phyloP scores from a whole-genome alignment of 2,113 vertebrate genomes.

The Pterophyllum scalare region DNA sequence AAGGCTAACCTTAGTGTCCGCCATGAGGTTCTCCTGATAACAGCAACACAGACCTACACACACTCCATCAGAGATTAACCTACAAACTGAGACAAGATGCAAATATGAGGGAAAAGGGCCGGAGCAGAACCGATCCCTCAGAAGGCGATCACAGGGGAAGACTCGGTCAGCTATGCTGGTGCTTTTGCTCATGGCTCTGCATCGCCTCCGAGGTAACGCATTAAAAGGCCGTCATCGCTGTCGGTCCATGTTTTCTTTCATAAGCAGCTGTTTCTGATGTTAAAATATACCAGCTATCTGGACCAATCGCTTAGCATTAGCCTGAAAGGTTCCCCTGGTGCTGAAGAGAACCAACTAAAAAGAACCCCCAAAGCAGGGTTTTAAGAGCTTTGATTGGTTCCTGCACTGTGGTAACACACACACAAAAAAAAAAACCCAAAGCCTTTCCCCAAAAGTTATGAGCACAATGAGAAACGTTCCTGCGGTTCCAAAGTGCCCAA shows the following conservation, averaged over 20 bases:
- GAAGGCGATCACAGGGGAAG: not conserved
- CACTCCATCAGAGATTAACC: slow-evolving; percentile 33
- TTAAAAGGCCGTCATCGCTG: too few species aligned
- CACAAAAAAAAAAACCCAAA: not conserved
- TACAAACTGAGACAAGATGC: slow-evolving; percentile 11
- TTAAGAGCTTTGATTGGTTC: not conserved
- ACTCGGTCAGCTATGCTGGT: not conserved
- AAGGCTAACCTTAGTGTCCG: not conserved
- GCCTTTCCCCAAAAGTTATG: not conserved
- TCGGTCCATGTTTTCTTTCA: not conserved
- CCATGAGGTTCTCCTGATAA: not conserved
- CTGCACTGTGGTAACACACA: accelerated
- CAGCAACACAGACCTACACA: not conserved
- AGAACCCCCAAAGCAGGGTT: not conserved
- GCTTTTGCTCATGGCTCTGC: not conserved
- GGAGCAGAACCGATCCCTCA: not conserved
- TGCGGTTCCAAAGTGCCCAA: accelerated
- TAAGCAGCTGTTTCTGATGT: not conserved
- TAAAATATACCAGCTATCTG: accelerated
- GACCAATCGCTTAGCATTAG: not conserved
- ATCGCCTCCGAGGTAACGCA: not conserved
- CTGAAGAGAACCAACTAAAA: not conserved
- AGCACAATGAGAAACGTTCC: not conserved
- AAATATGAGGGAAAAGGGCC: not conserved
- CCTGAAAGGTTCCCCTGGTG: not conserved